These are phyloP conservation scores for Hippocampus mohnikei DNA, from an alignment of 2,113 vertebrate genomes.

Conservation along the genomic window DNA sequence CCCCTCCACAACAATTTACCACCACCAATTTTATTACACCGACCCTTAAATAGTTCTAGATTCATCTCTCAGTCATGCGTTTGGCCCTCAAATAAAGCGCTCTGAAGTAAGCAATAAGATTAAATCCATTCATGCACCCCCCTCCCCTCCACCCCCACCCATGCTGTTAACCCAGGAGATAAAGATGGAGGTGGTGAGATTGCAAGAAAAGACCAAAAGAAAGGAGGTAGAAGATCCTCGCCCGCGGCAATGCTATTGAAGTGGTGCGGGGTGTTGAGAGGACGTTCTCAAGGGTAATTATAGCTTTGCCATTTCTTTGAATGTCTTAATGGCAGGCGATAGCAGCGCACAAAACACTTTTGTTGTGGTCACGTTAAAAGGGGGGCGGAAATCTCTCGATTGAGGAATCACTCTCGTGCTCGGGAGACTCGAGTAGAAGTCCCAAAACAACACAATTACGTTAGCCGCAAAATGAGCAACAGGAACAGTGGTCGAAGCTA, in stretches of 20 bases:
- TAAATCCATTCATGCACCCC: slow-evolving; percentile 40
- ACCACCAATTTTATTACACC: background rate
- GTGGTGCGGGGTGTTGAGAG: slow-evolving; percentile 24
- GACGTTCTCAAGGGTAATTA: slow-evolving; percentile 45
- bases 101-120: slow-evolving; percentile 47
- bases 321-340: slow-evolving; percentile 2
- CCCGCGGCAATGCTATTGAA: slow-evolving; percentile 43
- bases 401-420: background rate
- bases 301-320: background rate
- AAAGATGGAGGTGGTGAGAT: slow-evolving; percentile 13
- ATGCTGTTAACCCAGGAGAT: slow-evolving; percentile 25
- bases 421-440: background rate
- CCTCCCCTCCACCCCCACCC: background rate
- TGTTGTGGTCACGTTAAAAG: background rate
- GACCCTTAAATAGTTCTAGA: slow-evolving; percentile 33
- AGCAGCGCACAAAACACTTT: background rate
- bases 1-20: slow-evolving; percentile 2
- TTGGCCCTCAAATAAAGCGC: slow-evolving; percentile 31
- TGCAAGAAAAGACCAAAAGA: slow-evolving; percentile 40
- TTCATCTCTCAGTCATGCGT: slow-evolving; percentile 36
- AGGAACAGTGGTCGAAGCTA: too few species aligned
- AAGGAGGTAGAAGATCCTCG: slow-evolving; percentile 45
- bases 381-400: background rate
- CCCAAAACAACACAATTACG: background rate
- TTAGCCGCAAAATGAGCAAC: too few species aligned